Base-by-base conservation (phyloP, 2,888 invertebrate species). In the Idaea aversata region DNA sequence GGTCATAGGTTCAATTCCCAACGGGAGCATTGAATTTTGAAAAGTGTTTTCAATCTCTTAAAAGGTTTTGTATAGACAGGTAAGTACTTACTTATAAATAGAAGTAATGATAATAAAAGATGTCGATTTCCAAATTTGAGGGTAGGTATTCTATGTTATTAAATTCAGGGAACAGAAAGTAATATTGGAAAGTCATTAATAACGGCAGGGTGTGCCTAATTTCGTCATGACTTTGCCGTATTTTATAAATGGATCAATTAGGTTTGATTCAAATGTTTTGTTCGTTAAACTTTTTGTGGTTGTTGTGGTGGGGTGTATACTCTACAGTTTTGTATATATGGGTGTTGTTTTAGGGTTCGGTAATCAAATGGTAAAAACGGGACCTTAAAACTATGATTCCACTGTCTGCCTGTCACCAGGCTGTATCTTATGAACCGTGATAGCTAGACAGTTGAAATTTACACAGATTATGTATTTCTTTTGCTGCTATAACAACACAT, bases 161-260 rank as follows among this genome's bases (percentile, higher is more conserved):
- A 85, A 84, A 87, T 83, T 84, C 78, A 78, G 77, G 77, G 75
- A 77, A 74, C 75, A 79, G 79, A 78, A 47, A 78, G 83, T 86
- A 87, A 88, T 90, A 90, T 90, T 84, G 90, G 88, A 89, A 90
- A 90, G 83, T 90, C 90, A 90, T 90, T 89, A 90, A 90, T 90
- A 89, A 88, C 77, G 85, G 87, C 87, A 88, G 86, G 80, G 82
- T 86, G 87, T 79, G 83, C 85, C 85, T 88, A 87, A 88, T 88
- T 89, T 84, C 83, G 80, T 73, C 87, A 80, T 89, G 88, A 90
- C 89, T 86, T 78, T 76, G 77, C 78, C 80, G 82, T 83, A 86
- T 85, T 85, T 85, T 78, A 77, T 77, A 81, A 83, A 83, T 81
- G 82, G 83, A 85, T 82, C 78, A 78, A 78, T 84, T 83, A 81